These are phyloP conservation scores for Rhimphoctona megacephalus DNA, from an alignment of 2,888 invertebrate species.

Conservation along the genomic window DNA sequence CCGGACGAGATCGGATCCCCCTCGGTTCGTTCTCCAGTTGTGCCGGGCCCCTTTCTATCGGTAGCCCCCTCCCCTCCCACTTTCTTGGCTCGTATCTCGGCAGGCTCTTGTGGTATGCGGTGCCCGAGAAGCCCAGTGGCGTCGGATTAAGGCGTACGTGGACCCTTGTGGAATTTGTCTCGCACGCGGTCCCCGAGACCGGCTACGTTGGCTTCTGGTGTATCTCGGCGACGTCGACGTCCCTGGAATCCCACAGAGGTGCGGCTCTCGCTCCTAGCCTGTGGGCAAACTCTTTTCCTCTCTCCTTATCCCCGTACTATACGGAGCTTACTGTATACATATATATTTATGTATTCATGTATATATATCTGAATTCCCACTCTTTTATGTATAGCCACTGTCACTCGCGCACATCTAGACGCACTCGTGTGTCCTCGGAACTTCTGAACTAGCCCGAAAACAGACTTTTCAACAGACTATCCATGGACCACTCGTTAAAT, in stretches of 20 bases:
- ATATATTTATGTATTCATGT: background rate
- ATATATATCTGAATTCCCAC: constrained; percentile 60
- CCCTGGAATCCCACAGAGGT: constrained; percentile 79
- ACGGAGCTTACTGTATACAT: constrained; percentile 3
- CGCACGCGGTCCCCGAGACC: constrained; percentile 49
- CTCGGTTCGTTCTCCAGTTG: constrained; percentile 33
- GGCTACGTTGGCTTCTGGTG: background rate
- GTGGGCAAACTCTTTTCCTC: constrained; percentile 60
- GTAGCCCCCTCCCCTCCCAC: constrained; percentile 60
- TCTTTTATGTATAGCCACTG: constrained; percentile 61
- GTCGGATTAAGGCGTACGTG: constrained; percentile 66
- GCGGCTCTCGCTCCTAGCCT: constrained; percentile 74
- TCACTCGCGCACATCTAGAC: constrained; percentile 60
- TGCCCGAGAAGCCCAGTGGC: constrained; percentile 70
- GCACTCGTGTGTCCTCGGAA: constrained; percentile 22
- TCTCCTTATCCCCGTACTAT: constrained; percentile 58
- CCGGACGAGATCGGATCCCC: constrained; percentile 43
- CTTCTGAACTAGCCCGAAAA: constrained; percentile 1
- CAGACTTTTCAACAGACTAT: constrained; percentile 19
- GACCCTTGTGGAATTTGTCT: constrained; percentile 61
- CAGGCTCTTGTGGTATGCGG: constrained; percentile 71
- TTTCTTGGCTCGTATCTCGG: constrained; percentile 59
- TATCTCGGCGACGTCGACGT: constrained; percentile 72
- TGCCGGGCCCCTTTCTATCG: constrained; percentile 65
- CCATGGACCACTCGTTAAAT: constrained; percentile 6